A percentile compares a stretch with the other conserved stretches of the same genome.
Conservation (phyloP, 53 echinoderm and acorn worm genomes). For the Apostichopus leukothele region DNA sequence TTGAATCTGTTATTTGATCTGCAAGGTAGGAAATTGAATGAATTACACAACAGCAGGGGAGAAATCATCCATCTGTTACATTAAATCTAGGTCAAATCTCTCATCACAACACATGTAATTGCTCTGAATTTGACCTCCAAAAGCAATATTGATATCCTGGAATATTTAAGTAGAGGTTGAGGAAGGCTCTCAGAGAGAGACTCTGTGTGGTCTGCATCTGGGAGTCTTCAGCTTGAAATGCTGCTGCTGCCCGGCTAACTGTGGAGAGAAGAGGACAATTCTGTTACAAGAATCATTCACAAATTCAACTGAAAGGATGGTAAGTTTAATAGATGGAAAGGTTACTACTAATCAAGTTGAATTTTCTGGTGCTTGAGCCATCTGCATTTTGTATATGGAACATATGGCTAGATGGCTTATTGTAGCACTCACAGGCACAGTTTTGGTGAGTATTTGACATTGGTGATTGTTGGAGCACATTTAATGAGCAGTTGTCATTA, state of each 20-base stretch:
- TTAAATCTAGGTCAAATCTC: slow-evolving; percentile 6
- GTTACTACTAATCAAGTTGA: neutral
- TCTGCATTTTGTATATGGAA: neutral
- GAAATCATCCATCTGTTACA: neutral
- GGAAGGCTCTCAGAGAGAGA: neutral
- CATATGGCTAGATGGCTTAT: neutral
- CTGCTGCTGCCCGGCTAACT: neutral
- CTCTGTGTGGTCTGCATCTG: too few species aligned
- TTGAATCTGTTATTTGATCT: too few species aligned
- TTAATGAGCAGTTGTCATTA: slow-evolving; percentile 7
- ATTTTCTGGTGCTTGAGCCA: too few species aligned
- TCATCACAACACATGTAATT: neutral
- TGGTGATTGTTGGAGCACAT: slow-evolving; percentile 6
- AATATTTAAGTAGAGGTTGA: neutral
- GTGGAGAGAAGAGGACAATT: neutral
- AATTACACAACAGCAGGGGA: too few species aligned
- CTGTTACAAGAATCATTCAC: neutral
- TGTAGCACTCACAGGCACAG: neutral
- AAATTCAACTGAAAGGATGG: neutral
- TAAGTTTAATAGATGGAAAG: neutral
- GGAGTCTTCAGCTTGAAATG: neutral
- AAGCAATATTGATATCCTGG: neutral
- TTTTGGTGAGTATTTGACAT: neutral
- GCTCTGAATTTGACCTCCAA: neutral
- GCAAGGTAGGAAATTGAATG: too few species aligned